phyloP scores from a whole-genome alignment of 2,888 invertebrate species.

The Nephrotoma flavescens region DNA sequence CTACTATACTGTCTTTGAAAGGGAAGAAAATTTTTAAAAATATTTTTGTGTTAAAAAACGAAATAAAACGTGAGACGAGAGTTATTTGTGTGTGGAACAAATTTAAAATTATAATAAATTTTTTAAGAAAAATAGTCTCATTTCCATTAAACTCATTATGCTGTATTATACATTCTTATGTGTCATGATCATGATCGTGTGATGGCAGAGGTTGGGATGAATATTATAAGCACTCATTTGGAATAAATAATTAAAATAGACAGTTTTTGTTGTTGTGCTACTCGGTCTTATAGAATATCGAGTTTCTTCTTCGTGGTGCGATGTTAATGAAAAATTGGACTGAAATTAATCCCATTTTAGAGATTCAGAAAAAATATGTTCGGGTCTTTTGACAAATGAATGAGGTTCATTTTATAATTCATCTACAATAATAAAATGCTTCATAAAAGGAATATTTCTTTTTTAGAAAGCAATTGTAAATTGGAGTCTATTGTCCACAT shows the following conservation, averaged over 20 bases:
- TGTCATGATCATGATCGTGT: background rate
- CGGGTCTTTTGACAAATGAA: background rate
- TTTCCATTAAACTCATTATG: background rate
- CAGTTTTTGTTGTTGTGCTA: background rate
- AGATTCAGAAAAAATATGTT: background rate
- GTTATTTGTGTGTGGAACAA: conserved; percentile 2
- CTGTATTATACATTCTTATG: background rate
- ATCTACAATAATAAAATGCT: background rate
- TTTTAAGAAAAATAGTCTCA: background rate
- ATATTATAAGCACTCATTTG: background rate
- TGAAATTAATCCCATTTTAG: background rate
- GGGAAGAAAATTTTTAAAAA: background rate
- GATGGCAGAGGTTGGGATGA: background rate
- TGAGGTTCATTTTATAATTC: background rate
- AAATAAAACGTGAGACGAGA: conserved; percentile 1
- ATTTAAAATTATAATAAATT: conserved; percentile 2
- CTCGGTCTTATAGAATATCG: background rate
- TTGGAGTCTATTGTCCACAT: background rate
- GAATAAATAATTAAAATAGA: background rate
- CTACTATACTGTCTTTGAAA: background rate
- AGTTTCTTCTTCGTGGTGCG: background rate
- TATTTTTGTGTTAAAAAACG: background rate
- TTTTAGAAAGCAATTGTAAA: background rate
- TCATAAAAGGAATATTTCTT: background rate
- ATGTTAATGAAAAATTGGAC: background rate